Evolutionary conservation across 2,113 vertebrate species (phyloP).

Genomic region (Aphelocoma coerulescens): DNA sequence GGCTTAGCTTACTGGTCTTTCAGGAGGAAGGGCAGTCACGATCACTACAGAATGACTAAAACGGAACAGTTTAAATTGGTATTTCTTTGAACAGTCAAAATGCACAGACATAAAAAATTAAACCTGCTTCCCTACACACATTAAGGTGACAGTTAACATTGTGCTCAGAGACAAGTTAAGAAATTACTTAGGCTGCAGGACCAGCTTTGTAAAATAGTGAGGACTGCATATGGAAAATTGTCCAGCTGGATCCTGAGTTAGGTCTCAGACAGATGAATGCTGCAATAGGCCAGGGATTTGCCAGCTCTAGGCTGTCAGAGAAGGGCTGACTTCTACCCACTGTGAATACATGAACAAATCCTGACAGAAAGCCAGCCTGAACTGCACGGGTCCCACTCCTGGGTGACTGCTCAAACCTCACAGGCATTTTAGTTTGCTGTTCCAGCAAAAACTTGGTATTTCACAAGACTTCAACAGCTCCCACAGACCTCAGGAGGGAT

Average conservation of each 20-base stretch:
- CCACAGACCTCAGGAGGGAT: background rate
- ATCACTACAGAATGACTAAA: background rate
- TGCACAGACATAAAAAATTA: background rate
- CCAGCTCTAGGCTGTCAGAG: background rate
- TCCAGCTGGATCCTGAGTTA: background rate
- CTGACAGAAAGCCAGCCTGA: background rate
- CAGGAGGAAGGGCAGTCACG: background rate
- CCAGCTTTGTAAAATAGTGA: background rate
- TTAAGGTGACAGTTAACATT: background rate
- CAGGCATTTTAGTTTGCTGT: background rate
- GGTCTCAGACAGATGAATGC: background rate
- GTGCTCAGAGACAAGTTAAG: background rate
- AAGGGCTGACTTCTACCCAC: background rate
- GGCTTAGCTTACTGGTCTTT: background rate
- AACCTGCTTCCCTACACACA: background rate
- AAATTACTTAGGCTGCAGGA: background rate
- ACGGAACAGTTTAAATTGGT: background rate
- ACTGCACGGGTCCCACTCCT: accelerated
- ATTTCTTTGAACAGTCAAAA: background rate
- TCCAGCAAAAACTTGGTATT: background rate
- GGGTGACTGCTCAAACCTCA: background rate
- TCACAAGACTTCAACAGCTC: background rate
- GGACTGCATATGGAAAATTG: background rate
- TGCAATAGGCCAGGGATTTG: background rate
- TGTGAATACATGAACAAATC: background rate